Conservation (phyloP, 2,888 invertebrate species). For the Timandra comae region DNA sequence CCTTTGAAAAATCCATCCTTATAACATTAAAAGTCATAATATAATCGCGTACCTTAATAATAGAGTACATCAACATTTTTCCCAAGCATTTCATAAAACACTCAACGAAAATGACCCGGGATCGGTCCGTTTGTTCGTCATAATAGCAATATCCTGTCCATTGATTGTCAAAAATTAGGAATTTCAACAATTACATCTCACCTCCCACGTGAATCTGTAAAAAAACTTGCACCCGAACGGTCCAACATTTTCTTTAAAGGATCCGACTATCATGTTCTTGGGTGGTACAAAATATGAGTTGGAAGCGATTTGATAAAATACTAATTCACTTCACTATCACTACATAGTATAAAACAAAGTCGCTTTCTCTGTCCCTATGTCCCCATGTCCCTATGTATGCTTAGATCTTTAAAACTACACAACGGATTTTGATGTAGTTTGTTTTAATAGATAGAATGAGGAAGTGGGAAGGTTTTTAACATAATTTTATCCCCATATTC, state of each 20-base stretch:
- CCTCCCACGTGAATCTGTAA: slow-evolving; percentile 68
- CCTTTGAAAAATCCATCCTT: not conserved
- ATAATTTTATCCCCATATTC: too few relatives aligned
- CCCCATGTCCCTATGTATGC: too few relatives aligned
- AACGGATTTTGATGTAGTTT: too few relatives aligned
- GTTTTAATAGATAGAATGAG: too few relatives aligned
- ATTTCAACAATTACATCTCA: slow-evolving; percentile 73
- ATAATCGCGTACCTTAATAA: slow-evolving; percentile 12
- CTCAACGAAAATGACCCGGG: slow-evolving; percentile 25
- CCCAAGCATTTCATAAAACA: slow-evolving; percentile 35
- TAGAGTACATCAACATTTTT: slow-evolving; percentile 28
- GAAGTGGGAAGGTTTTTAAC: too few relatives aligned
- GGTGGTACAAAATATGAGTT: slow-evolving; percentile 23
- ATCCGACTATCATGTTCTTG: slow-evolving; percentile 48
- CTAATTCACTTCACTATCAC: too few relatives aligned
- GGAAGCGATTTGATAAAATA: too few relatives aligned
- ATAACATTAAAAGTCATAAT: slow-evolving; percentile 8
- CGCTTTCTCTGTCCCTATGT: too few relatives aligned
- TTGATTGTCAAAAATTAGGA: slow-evolving; percentile 76
- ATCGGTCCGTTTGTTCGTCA: slow-evolving; percentile 45
- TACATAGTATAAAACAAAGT: too few relatives aligned
- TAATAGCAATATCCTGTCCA: slow-evolving; percentile 75
- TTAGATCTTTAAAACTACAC: too few relatives aligned
- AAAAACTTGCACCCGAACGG: slow-evolving; percentile 67
- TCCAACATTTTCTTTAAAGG: slow-evolving; percentile 66